phyloP scores from a whole-genome alignment of 2,113 vertebrate genomes.

The Mionectes macconnelli region DNA sequence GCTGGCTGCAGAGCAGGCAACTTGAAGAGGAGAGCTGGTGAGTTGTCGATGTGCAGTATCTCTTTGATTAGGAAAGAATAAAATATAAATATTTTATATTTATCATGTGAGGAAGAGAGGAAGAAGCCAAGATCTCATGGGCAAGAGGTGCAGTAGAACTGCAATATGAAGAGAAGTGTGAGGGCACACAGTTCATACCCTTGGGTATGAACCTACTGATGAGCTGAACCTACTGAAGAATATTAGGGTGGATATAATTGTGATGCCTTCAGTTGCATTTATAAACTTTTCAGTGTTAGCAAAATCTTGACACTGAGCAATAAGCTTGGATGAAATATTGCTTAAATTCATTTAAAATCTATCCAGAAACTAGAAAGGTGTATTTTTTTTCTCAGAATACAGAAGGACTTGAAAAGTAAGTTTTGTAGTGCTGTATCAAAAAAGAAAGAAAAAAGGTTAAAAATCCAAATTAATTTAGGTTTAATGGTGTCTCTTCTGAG shows the following conservation, averaged over 20 bases:
- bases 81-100: neutral
- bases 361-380: neutral
- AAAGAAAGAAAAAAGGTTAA: slow-evolving; percentile 4
- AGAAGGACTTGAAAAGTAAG: neutral
- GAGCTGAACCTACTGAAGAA: neutral
- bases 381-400: neutral
- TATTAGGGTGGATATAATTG: neutral
- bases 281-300: neutral
- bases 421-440: neutral
- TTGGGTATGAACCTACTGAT: neutral
- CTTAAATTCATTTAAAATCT: neutral
- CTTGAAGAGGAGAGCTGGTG: neutral
- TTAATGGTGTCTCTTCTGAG: neutral
- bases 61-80: neutral
- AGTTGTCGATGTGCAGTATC: neutral
- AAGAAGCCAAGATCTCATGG: neutral
- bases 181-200: neutral
- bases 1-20: neutral
- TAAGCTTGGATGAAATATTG: neutral
- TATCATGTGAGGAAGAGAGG: neutral
- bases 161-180: neutral
- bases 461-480: slow-evolving; percentile 17
- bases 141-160: neutral
- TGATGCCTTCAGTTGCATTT: neutral
- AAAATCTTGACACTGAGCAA: neutral